Evolutionary conservation across 1,140 invertebrate genomes (phyloP), one percentile per base, ranked within the genome.

Genomic region (Pseudobourletiella spinata): DNA sequence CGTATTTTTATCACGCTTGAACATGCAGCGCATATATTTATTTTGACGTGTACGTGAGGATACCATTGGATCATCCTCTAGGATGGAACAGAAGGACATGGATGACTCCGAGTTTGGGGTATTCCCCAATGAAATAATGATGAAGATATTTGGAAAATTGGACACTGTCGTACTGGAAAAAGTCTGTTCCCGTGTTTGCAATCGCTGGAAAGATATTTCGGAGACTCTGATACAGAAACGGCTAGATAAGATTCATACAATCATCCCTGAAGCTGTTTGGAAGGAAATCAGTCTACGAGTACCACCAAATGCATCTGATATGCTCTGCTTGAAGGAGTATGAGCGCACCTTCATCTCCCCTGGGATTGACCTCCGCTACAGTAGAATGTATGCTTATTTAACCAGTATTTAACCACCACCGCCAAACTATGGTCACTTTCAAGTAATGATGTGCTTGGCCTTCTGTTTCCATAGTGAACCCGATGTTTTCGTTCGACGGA

Each of bases 311-410:
- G 15, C 22, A 16, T 8, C n/a, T 3, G 55, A 57, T 42, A n/a
- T 57, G 2, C 11, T 22, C 8, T 4, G 54, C n/a, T 57, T 62
- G 14, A 62, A 57, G 50, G 54, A 46, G 16, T 62, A 56, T 62
- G 60, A 62, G 57, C 54, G 54, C 15, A 35, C 48, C 1, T 57
- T 30, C 22, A 22, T 62, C 2, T 35, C 29, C 6, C 28, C 26
- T 29, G 20, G 25, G 24, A 32, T 62, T 24, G 15, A 61, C 8
- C 35, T 55, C 1, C 16, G 32, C 16, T 35, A 39, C n/a, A 44
- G 35, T 2, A 56, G 18, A 55, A 61, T 61, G 18, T 55, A 46
- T 8, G 42, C 14, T 35, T 56, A 20, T 28, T n/a, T n/a, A n/a
- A n/a, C n/a, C n/a, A n/a, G n/a, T n/a, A n/a, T n/a, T n/a, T n/a